phyloP scores from a whole-genome alignment of 1,140 invertebrate species.

The Cotesia vestalis region DNA sequence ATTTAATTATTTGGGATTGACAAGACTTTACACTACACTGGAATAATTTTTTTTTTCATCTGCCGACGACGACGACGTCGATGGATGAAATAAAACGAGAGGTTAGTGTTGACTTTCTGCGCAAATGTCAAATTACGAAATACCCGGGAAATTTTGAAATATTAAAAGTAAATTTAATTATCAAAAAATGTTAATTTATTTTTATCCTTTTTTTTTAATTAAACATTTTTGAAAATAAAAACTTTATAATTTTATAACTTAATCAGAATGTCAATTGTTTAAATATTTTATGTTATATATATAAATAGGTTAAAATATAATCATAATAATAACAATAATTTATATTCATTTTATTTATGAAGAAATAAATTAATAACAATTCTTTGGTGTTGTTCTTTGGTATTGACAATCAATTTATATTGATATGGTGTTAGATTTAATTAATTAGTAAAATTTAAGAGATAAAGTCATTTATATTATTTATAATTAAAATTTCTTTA shows the following conservation, averaged over 20 bases:
- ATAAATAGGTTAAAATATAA: not conserved
- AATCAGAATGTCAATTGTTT: constrained; percentile 18
- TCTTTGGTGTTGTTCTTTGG: no score
- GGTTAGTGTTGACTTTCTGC: constrained; percentile 34
- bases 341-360: not conserved
- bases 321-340: not conserved
- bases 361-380: no score
- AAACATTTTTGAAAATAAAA: not conserved
- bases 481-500: constrained; percentile 40
- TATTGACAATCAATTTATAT: no score
- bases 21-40: no score
- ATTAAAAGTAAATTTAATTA: not conserved
- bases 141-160: not conserved
- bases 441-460: no score
- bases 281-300: not conserved
- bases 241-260: not conserved
- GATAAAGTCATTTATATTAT: no score
- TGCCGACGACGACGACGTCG: no score
- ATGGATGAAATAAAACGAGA: constrained; percentile 9
- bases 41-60: no score
- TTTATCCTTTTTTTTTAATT: not conserved
- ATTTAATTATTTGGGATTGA: no score
- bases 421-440: no score
- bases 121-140: constrained; percentile 2
- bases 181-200: not conserved